These are phyloP conservation scores for Zaprionus africanus DNA, from an alignment of 1,140 invertebrate genomes.

Conservation along the genomic window DNA sequence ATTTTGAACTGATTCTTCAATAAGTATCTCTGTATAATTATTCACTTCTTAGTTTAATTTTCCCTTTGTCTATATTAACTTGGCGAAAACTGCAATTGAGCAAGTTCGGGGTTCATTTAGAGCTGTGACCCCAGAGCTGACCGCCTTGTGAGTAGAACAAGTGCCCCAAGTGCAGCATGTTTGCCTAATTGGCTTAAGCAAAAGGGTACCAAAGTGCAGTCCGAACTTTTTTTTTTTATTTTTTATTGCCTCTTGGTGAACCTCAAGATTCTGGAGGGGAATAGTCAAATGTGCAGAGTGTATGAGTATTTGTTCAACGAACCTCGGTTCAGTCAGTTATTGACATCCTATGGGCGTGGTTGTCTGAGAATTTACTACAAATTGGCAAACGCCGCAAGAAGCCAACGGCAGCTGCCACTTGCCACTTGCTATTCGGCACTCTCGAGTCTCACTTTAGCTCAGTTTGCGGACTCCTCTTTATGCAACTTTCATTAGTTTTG, in stretches of 20 bases:
- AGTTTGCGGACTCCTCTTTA: conserved; percentile 32
- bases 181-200: conserved; percentile 57
- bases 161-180: conserved; percentile 64
- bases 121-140: conserved; percentile 7
- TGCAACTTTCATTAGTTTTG: conserved; percentile 66
- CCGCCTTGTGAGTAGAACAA: conserved; percentile 13
- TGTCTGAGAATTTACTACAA: conserved; percentile 77
- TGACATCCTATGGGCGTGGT: conserved; percentile 75
- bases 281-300: conserved; percentile 64
- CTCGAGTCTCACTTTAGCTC: conserved; percentile 32
- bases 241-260: conserved; percentile 23
- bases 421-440: conserved; percentile 40
- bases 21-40: too few relatives aligned
- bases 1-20: too few relatives aligned
- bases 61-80: too few relatives aligned
- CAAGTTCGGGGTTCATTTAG: not conserved
- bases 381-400: conserved; percentile 63
- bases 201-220: conserved; percentile 43
- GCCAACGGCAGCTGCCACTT: conserved; percentile 32
- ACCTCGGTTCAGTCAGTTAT: conserved; percentile 70
- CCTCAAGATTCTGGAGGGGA: conserved; percentile 40
- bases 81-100: too few relatives aligned
- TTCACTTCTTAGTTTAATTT: too few relatives aligned
- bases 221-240: not conserved
- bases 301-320: conserved; percentile 30